Evolutionary conservation across 2,797 vertebrate species (phyloP).

Genomic region (Pempheris klunzingeri): DNA sequence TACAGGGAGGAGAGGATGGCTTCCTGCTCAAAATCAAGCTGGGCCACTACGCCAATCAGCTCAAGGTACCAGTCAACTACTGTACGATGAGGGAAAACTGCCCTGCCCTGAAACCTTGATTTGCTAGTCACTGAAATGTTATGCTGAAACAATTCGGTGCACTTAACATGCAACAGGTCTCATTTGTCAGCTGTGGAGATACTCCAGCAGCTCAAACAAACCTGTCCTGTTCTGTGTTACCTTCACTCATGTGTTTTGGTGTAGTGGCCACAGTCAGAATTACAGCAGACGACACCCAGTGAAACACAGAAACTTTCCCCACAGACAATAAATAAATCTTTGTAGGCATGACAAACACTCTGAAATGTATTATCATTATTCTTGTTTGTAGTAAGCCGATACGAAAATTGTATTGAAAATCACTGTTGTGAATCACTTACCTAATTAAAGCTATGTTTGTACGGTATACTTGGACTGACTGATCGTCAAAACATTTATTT

Average conservation of each 20-base stretch:
- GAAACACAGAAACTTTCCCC: no score
- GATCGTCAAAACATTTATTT: no score
- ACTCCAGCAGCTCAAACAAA: neutral
- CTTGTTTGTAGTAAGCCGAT: no score
- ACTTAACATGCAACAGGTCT: neutral
- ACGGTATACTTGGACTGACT: no score
- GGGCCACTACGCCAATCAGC: conserved; percentile 92
- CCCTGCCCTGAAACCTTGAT: neutral
- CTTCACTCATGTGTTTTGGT: neutral
- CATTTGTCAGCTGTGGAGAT: neutral
- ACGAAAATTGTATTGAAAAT: no score
- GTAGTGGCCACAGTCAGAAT: neutral
- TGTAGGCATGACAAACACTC: no score
- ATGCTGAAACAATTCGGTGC: neutral
- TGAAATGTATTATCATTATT: no score
- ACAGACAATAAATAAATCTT: no score
- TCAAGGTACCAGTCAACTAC: conserved; percentile 85
- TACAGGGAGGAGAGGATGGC: conserved; percentile 94
- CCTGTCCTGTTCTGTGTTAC: neutral
- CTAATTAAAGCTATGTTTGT: no score
- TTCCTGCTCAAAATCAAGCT: conserved; percentile 96
- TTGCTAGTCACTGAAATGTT: neutral
- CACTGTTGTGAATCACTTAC: no score
- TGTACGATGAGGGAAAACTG: neutral
- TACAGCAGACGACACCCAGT: neutral